A percentile compares a stretch with the other conserved stretches of the same genome.
Conservation (phyloP, 2,888 invertebrate species). For the Pterostichus niger region DNA sequence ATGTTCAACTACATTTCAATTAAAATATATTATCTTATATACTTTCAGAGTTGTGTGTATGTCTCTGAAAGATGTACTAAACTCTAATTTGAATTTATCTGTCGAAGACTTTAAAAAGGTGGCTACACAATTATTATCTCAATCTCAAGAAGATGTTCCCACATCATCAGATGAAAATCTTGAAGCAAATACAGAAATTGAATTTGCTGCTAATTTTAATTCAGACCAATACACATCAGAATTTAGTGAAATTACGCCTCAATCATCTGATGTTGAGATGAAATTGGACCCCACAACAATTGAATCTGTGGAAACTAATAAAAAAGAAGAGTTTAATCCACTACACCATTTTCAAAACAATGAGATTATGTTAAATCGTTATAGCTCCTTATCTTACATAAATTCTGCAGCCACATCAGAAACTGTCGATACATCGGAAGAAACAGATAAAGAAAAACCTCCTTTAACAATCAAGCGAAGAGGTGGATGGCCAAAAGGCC, state of each 20-base stretch:
- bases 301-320: not conserved
- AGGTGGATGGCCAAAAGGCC: conserved; percentile 82
- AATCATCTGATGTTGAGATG: conserved; percentile 58
- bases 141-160: conserved; percentile 74
- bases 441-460: conserved; percentile 50
- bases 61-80: conserved; percentile 77
- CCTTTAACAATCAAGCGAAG: conserved; percentile 74
- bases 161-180: conserved; percentile 32
- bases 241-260: conserved; percentile 42
- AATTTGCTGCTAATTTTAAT: conserved; percentile 55
- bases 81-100: conserved; percentile 76
- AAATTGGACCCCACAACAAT: conserved; percentile 21
- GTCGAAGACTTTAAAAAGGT: conserved; percentile 77
- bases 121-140: conserved; percentile 76
- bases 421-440: conserved; percentile 58
- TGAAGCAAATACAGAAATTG: conserved; percentile 31
- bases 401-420: conserved; percentile 46
- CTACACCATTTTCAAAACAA: conserved; percentile 5
- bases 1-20: conserved; percentile 35
- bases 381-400: not conserved
- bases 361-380: conserved; percentile 1
- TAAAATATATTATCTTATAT: conserved; percentile 65
- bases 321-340: conserved; percentile 8
- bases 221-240: conserved; percentile 37
- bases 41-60: conserved; percentile 77